phyloP scores from a whole-genome alignment of 1,140 invertebrate species.

The Caerostris darwini region DNA sequence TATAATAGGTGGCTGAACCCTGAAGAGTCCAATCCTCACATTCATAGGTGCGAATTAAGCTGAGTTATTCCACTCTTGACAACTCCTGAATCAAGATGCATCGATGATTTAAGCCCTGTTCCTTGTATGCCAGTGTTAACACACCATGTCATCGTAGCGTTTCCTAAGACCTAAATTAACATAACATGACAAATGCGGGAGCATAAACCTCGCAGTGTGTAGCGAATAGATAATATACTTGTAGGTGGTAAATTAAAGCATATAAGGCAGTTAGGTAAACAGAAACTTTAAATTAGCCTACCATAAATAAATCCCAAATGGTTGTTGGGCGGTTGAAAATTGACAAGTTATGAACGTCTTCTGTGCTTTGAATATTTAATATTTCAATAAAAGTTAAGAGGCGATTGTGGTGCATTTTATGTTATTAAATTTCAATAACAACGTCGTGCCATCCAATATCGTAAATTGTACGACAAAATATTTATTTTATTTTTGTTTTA shows the following conservation, averaged over 20 bases:
- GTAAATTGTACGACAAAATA: too few species aligned
- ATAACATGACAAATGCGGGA: conserved; percentile 55
- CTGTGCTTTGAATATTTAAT: not conserved
- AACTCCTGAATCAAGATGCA: not conserved
- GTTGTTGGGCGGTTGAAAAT: not conserved
- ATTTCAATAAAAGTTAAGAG: not conserved
- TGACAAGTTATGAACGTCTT: not conserved
- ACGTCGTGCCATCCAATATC: too few species aligned
- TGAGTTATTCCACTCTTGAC: not conserved
- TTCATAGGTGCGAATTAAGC: conserved; percentile 17
- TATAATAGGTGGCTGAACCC: not conserved
- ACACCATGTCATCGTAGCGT: not conserved
- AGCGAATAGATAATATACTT: not conserved
- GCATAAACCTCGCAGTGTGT: not conserved
- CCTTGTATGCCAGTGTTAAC: not conserved
- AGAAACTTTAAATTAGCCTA: not conserved
- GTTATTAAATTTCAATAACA: too few species aligned
- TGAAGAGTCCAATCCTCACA: not conserved
- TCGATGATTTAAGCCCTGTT: conserved; percentile 19
- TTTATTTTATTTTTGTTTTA: too few species aligned
- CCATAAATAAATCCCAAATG: not conserved
- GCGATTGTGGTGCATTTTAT: too few species aligned
- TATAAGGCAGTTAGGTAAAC: not conserved
- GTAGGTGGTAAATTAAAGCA: not conserved
- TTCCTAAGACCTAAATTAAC: conserved; percentile 33